A percentile compares a stretch with the other conserved stretches of the same genome.
These are phyloP conservation scores for Ctenosaura bakeri DNA, from an alignment of 2,797 vertebrate genomes.

Conservation along the genomic window DNA sequence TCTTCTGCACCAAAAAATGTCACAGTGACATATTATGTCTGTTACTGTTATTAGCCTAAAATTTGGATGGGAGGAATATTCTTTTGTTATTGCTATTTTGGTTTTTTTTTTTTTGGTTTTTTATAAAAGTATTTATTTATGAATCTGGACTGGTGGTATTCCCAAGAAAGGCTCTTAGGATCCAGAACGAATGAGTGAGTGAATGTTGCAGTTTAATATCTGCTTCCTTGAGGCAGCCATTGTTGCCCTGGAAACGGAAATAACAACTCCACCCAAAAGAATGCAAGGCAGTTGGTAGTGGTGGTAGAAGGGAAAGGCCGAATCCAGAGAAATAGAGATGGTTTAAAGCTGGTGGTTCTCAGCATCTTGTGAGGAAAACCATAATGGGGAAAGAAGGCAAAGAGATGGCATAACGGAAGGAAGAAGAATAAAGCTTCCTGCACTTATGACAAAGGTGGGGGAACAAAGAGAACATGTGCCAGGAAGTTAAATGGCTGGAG, in stretches of 20 bases:
- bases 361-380: neutral
- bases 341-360: neutral
- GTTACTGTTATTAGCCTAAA: neutral
- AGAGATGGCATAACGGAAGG: neutral
- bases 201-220: too few species aligned
- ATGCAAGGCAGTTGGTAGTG: neutral
- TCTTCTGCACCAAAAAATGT: neutral
- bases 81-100: too few species aligned
- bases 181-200: neutral
- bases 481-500: too few species aligned
- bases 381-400: neutral
- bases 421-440: neutral
- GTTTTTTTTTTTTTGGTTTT: neutral
- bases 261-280: conserved; percentile 3
- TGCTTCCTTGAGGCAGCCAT: neutral
- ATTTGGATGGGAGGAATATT: neutral
- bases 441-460: too few species aligned
- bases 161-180: neutral
- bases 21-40: neutral
- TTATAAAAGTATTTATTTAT: neutral
- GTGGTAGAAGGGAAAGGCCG: neutral
- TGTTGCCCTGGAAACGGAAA: conserved; percentile 27
- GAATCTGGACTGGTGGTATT: neutral
- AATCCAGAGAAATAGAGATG: neutral
- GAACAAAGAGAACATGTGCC: too few species aligned